phyloP scores from a whole-genome alignment of 1,140 invertebrate genomes.

The Pseudoatta argentina region DNA sequence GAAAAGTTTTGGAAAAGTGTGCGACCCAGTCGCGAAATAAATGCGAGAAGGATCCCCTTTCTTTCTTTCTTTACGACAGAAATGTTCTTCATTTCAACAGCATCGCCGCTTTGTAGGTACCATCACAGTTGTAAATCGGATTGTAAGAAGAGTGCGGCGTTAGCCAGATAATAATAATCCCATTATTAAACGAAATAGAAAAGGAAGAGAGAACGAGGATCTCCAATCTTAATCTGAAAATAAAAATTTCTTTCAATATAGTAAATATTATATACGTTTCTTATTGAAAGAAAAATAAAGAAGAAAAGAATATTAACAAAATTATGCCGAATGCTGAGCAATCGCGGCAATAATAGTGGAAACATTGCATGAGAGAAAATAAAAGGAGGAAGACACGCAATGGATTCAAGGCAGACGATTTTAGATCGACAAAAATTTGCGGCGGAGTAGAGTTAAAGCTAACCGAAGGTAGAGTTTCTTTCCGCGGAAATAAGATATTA shows the following conservation, averaged over 20 bases:
- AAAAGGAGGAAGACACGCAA: not conserved
- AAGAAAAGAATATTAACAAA: not conserved
- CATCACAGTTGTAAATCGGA: not conserved
- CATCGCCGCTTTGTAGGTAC: not conserved
- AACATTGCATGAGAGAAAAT: not conserved
- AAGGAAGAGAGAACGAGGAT: not conserved
- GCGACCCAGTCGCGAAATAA: slow-evolving; percentile 21
- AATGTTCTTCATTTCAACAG: not conserved
- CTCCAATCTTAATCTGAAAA: not conserved
- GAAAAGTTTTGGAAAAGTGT: slow-evolving; percentile 9
- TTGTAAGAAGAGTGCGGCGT: not conserved
- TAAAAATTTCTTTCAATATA: not conserved
- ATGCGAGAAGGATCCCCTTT: not conserved
- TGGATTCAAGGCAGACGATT: slow-evolving; percentile 15
- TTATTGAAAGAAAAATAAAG: not conserved
- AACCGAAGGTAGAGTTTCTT: not conserved
- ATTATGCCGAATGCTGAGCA: not conserved
- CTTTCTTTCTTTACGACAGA: not conserved
- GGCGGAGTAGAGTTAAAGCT: not conserved
- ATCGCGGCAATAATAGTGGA: not conserved
- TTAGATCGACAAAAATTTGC: slow-evolving; percentile 24
- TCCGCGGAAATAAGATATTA: slow-evolving; percentile 22
- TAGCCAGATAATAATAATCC: slow-evolving; percentile 16
- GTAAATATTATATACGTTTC: not conserved
- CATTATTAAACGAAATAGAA: not conserved